A percentile compares a stretch with the other conserved stretches of the same genome.
phyloP scores from a whole-genome alignment of 2,113 vertebrate species.

The Synchiropus splendidus region DNA sequence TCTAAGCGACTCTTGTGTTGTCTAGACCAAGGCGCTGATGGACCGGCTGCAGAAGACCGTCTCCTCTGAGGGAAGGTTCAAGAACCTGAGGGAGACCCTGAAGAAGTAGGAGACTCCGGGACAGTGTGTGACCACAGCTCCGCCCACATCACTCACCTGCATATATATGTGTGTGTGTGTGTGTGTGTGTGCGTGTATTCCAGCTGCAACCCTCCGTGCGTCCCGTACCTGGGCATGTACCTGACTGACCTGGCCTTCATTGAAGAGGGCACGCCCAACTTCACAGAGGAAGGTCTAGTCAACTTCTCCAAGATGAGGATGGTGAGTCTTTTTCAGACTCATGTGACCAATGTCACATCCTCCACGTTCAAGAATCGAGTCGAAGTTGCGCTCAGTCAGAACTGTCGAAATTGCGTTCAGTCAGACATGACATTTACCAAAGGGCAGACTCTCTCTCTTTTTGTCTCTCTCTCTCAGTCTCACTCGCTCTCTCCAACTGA shows the following conservation, averaged over 20 bases:
- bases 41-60: conserved; percentile 96
- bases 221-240: conserved; percentile 98
- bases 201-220: conserved; percentile 93
- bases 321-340: conserved; percentile 60
- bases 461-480: too few species aligned
- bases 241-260: conserved; percentile 96
- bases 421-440: too few species aligned
- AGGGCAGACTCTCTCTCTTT: too few species aligned
- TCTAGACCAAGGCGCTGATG: conserved; percentile 90
- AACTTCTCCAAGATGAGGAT: conserved; percentile 99
- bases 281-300: conserved; percentile 94
- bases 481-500: too few species aligned
- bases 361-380: too few species aligned
- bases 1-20: background rate
- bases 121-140: too few species aligned
- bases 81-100: conserved; percentile 95
- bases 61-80: conserved; percentile 96
- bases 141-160: background rate
- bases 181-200: conserved; percentile 8
- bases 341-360: too few species aligned
- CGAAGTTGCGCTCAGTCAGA: too few species aligned
- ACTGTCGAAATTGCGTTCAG: too few species aligned
- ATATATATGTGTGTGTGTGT: conserved; percentile 1
- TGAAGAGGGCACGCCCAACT: conserved; percentile 95
- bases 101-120: conserved; percentile 80